Conservation (phyloP, 1,140 invertebrate species). For the Carposina sasakii region DNA sequence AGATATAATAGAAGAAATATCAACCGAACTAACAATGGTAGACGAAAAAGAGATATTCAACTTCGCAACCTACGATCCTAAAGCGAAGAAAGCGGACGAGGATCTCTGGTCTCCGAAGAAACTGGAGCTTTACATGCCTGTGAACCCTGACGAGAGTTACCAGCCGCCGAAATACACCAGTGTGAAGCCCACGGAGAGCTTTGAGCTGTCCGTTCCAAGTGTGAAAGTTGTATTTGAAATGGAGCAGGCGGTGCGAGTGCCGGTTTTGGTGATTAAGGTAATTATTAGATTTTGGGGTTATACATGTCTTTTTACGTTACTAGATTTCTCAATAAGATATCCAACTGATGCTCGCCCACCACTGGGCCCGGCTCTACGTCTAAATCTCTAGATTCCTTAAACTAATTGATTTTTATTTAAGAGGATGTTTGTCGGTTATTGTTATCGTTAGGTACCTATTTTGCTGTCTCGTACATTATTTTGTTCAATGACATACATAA, state of each 20-base stretch:
- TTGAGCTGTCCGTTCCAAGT: slow-evolving; percentile 70
- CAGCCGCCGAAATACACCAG: slow-evolving; percentile 51
- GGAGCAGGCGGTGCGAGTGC: slow-evolving; percentile 64
- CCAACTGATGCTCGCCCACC: too few species aligned
- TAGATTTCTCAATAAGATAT: too few species aligned
- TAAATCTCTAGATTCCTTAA: too few species aligned
- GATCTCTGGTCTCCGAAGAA: slow-evolving; percentile 86
- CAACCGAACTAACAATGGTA: slow-evolving; percentile 70
- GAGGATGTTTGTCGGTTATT: too few species aligned
- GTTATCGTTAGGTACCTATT: too few species aligned
- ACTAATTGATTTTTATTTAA: too few species aligned
- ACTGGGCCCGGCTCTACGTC: too few species aligned
- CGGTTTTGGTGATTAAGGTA: slow-evolving; percentile 57
- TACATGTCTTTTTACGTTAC: too few species aligned
- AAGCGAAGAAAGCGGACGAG: slow-evolving; percentile 62
- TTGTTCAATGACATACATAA: too few species aligned
- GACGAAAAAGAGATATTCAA: slow-evolving; percentile 66
- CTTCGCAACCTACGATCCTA: slow-evolving; percentile 48
- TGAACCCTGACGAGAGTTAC: slow-evolving; percentile 49
- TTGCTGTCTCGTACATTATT: too few species aligned
- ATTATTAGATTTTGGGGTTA: too few species aligned
- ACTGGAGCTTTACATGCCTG: slow-evolving; percentile 44
- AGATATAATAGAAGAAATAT: slow-evolving; percentile 74
- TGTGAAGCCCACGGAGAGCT: slow-evolving; percentile 65
- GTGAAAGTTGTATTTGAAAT: slow-evolving; percentile 75